Base-by-base conservation (phyloP, 2,888 invertebrate species). In the Branchipolynoe longqiensis region DNA sequence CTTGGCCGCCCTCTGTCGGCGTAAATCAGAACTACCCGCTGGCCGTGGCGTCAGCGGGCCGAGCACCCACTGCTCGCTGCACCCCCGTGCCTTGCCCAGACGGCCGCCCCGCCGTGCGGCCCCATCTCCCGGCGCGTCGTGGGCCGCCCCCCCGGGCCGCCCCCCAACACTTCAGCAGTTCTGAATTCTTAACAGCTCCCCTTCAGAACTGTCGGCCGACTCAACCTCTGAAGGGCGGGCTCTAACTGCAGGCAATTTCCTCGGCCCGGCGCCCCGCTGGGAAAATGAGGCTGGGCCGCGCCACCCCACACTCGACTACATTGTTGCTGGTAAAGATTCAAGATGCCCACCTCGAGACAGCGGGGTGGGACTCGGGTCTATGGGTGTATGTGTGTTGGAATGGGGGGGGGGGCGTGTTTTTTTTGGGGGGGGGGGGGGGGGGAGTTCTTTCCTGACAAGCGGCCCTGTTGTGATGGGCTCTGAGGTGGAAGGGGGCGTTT, bases 1-100 rank as follows among this genome's bases (percentile, higher is more conserved):
- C 69, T 69, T 69, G 69, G 69, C 69, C 69, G 69, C 69, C 69
- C 69, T 69, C 69, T 69, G 69, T 69, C 69, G 69, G 69, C 69
- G 69, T 69, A 69, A 69, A 69, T 69, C 69, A 69, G 36, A 69
- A 69, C 69, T 69, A 33, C 36, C 38, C 69, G 69, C 69, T 69
- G 69, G 22, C 69, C 69, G 69, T 69, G 69, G 69, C 69, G 69
- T 69, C 69, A 69, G 69, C n/a, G 12, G 38, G 69, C 69, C 69
- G 69, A 18, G 69, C 69, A 38, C 69, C 69, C 69, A 69, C 69
- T 69, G 69, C 14, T 33, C 38, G 33, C 38, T 22, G 33, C 18
- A 69, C 33, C 69, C 69, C 62, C 1, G 62, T 12, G 3, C 62
- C 8, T 1, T 31, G 28, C 62, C 28, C 12, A 14, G 28, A 1